These are phyloP conservation scores for Dascillus cervinus DNA, from an alignment of 2,888 invertebrate genomes.

Conservation along the genomic window DNA sequence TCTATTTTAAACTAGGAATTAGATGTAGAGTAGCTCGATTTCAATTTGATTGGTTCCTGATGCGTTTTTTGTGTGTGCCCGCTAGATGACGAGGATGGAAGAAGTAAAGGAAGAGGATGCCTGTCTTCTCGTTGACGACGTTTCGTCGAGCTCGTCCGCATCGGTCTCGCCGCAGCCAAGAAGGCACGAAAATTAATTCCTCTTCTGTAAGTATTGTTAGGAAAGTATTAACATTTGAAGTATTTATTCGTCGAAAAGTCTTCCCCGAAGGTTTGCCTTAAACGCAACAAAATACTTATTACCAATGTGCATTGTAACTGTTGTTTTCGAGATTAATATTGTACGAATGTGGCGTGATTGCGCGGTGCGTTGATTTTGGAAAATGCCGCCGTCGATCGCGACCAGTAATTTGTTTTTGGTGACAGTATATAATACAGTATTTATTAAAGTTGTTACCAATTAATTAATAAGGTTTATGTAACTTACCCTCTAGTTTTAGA, in stretches of 20 bases:
- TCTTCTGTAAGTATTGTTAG: neutral
- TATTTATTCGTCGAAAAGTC: slow-evolving; percentile 15
- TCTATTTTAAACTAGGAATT: neutral
- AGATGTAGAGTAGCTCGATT: neutral
- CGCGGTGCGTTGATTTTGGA: neutral
- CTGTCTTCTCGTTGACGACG: slow-evolving; percentile 54
- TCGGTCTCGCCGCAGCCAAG: slow-evolving; percentile 17
- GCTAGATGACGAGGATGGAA: slow-evolving; percentile 55
- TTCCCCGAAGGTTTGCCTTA: slow-evolving; percentile 22
- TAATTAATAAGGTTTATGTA: neutral
- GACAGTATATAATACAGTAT: slow-evolving; percentile 10
- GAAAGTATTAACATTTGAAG: neutral
- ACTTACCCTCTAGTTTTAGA: neutral
- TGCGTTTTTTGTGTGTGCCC: no score
- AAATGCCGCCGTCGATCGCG: neutral
- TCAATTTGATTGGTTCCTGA: no score
- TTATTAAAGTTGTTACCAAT: slow-evolving; percentile 24
- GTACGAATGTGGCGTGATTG: neutral
- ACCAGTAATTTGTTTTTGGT: neutral
- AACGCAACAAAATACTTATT: slow-evolving; percentile 7
- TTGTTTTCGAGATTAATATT: neutral
- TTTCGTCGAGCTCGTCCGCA: slow-evolving; percentile 22
- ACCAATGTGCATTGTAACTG: no score
- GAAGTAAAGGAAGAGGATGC: slow-evolving; percentile 58
- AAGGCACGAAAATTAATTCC: slow-evolving; percentile 6